Evolutionary conservation across 2,113 vertebrate species (phyloP).

Genomic region (Lucifuga dentata): DNA sequence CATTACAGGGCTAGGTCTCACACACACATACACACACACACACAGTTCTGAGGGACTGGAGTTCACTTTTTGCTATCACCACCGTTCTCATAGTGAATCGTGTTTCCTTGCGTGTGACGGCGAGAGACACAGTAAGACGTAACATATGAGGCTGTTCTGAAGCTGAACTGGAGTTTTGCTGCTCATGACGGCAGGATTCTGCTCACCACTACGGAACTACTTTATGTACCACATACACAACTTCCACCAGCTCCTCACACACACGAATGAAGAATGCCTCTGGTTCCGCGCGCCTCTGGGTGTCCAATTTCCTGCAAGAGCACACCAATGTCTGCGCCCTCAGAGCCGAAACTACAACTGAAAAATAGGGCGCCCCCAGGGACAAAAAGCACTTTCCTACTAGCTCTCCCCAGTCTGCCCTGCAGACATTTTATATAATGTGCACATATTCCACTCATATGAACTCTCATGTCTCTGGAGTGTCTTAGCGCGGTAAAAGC

Average conservation of each 20-base stretch:
- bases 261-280: conserved; percentile 18
- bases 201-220: background rate
- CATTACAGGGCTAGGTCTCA: too few relatives aligned
- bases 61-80: too few relatives aligned
- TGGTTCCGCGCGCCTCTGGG: conserved; percentile 38
- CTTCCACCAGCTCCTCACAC: conserved; percentile 50
- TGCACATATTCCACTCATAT: conserved; percentile 55
- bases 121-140: too few relatives aligned
- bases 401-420: conserved; percentile 47
- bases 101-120: too few relatives aligned
- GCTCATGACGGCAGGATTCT: too few relatives aligned
- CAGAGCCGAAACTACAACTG: conserved; percentile 17
- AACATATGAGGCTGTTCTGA: too few relatives aligned
- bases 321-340: conserved; percentile 10
- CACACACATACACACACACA: too few relatives aligned
- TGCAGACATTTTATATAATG: conserved; percentile 59
- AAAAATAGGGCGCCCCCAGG: conserved; percentile 47
- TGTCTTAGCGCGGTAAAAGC: too few relatives aligned
- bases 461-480: conserved; percentile 42
- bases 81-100: too few relatives aligned
- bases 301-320: conserved; percentile 33
- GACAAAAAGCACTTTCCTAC: conserved; percentile 43
- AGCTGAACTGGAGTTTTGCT: too few relatives aligned
- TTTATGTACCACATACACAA: too few relatives aligned
- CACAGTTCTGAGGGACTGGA: too few relatives aligned